These are phyloP conservation scores for Xestia c-nigrum DNA, from an alignment of 2,888 invertebrate species.

Conservation along the genomic window DNA sequence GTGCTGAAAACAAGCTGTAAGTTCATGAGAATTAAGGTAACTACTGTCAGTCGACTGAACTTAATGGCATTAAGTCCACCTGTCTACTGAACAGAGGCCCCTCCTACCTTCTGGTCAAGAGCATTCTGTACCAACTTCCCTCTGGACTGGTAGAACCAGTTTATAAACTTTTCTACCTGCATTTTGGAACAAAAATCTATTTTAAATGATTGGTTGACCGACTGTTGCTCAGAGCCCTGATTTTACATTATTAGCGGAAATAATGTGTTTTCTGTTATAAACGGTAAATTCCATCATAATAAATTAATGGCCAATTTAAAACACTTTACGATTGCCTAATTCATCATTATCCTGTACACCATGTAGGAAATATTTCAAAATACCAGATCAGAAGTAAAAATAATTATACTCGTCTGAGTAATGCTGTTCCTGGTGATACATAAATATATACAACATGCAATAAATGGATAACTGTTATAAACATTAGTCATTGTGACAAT, in stretches of 20 bases:
- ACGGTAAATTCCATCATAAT: neutral
- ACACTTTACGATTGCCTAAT: neutral
- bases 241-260: neutral
- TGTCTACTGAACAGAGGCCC: no score
- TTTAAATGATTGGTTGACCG: neutral
- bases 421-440: conserved; percentile 40
- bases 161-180: neutral
- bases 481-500: conserved; percentile 46
- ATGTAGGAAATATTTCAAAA: conserved; percentile 2
- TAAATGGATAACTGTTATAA: conserved; percentile 31
- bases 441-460: conserved; percentile 15
- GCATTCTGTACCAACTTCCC: neutral
- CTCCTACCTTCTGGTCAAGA: neutral
- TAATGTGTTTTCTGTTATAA: neutral
- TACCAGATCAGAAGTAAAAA: conserved; percentile 15
- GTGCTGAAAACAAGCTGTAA: neutral
- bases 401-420: conserved; percentile 37
- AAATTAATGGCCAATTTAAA: conserved; percentile 10
- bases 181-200: neutral
- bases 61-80: neutral
- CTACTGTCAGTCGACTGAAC: neutral
- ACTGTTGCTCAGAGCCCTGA: neutral
- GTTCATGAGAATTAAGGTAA: neutral
- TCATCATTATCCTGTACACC: conserved; percentile 8
- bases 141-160: neutral